Evolutionary conservation across 1,140 invertebrate species (phyloP).

Genomic region (Lordiphosa clarofinis): DNA sequence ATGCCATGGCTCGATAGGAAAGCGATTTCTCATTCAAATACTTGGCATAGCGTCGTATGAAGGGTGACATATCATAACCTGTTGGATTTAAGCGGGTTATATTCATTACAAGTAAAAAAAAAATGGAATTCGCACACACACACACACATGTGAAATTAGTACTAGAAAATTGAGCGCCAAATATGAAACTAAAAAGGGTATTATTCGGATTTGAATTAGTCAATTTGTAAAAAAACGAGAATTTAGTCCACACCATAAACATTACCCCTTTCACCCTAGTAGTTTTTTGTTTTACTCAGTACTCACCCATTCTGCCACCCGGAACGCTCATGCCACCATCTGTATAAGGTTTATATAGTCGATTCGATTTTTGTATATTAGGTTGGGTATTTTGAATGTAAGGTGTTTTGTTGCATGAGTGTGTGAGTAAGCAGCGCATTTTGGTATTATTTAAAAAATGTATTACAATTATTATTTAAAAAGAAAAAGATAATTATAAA

Average conservation of each 20-base stretch:
- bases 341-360: constrained; percentile 59
- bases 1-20: constrained; percentile 98
- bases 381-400: constrained; percentile 26
- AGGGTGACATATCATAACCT: constrained; percentile 99
- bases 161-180: constrained; percentile 35
- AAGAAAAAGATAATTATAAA: constrained; percentile 35
- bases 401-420: constrained; percentile 24
- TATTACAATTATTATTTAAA: constrained; percentile 28
- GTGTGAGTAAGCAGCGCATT: constrained; percentile 53
- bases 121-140: constrained; percentile 8
- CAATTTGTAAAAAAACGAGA: constrained; percentile 27
- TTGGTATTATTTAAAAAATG: constrained; percentile 36
- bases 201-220: constrained; percentile 45
- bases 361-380: constrained; percentile 53
- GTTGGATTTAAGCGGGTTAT: constrained; percentile 33
- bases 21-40: constrained; percentile 99
- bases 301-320: constrained; percentile 79
- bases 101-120: not conserved
- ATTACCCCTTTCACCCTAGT: constrained; percentile 24
- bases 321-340: constrained; percentile 78
- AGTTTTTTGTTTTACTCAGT: constrained; percentile 35
- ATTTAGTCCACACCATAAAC: constrained; percentile 33
- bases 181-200: constrained; percentile 20
- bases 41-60: constrained; percentile 98
- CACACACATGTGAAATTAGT: constrained; percentile 4